Conservation (phyloP, 1,140 invertebrate species). For the Drosophila nasuta region DNA sequence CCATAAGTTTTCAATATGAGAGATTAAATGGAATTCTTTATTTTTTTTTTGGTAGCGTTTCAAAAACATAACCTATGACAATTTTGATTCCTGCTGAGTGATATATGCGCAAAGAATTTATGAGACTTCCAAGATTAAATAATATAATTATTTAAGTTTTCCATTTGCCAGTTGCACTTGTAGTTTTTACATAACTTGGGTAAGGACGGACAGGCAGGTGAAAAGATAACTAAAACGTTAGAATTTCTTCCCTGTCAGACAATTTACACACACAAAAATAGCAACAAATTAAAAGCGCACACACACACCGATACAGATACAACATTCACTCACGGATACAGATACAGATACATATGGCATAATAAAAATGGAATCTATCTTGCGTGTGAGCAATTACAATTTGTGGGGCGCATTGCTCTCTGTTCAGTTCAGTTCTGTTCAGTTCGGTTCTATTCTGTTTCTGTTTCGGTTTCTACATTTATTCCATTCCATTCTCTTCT, state of each 20-base stretch:
- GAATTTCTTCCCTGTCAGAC: conserved; percentile 4
- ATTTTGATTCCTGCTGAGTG: background rate
- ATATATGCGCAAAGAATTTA: background rate
- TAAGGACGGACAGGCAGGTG: conserved; percentile 17
- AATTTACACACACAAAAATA: conserved; percentile 34
- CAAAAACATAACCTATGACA: conserved; percentile 7
- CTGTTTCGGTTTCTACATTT: no score
- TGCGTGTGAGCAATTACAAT: conserved; percentile 44
- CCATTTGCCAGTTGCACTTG: background rate
- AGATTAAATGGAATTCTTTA: no score
- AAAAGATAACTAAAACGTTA: conserved; percentile 25
- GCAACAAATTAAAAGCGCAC: conserved; percentile 17
- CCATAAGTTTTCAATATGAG: no score
- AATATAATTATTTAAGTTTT: background rate
- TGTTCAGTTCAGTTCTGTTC: background rate
- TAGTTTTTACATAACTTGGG: conserved; percentile 36
- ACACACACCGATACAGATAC: background rate
- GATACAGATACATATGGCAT: conserved; percentile 15
- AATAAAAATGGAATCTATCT: conserved; percentile 48
- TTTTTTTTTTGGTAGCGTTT: background rate
- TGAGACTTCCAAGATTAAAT: background rate
- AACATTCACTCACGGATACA: background rate
- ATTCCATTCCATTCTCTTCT: background rate
- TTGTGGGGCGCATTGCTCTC: conserved; percentile 42
- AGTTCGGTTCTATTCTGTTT: background rate